Evolutionary conservation across 2,888 invertebrate genomes (phyloP).

Genomic region (Xanthostigma xanthostigma): DNA sequence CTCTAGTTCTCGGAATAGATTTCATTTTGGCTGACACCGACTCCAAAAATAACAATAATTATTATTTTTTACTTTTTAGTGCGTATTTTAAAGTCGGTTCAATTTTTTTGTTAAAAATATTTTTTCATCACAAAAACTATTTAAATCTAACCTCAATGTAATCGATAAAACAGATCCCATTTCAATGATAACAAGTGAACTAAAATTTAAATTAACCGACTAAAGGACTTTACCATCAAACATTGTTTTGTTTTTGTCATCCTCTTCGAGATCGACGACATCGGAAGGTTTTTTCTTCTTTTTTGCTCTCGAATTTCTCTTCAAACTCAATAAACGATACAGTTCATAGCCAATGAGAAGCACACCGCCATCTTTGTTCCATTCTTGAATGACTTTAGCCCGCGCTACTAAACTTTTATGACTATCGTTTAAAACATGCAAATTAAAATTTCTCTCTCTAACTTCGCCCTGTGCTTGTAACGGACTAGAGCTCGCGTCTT

Average conservation of each 20-base stretch:
- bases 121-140: too few relatives aligned
- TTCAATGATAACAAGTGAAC: neutral
- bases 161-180: conserved; percentile 1
- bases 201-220: conserved; percentile 7
- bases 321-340: conserved; percentile 76
- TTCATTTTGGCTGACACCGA: too few relatives aligned
- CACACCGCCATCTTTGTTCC: conserved; percentile 82
- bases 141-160: too few relatives aligned
- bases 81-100: too few relatives aligned
- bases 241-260: conserved; percentile 52
- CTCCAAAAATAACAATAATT: too few relatives aligned
- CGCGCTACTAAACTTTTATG: conserved; percentile 82
- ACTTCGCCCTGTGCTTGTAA: conserved; percentile 48
- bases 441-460: conserved; percentile 65
- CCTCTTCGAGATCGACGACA: conserved; percentile 34
- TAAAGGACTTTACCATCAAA: conserved; percentile 43
- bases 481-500: conserved; percentile 41
- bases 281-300: conserved; percentile 35
- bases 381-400: conserved; percentile 72
- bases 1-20: too few relatives aligned
- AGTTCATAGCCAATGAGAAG: conserved; percentile 94
- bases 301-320: conserved; percentile 49
- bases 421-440: conserved; percentile 85
- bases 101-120: too few relatives aligned
- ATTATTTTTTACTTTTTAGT: too few relatives aligned